Conservation (phyloP, 2,888 invertebrate species). For the Loripinus fragilis region DNA sequence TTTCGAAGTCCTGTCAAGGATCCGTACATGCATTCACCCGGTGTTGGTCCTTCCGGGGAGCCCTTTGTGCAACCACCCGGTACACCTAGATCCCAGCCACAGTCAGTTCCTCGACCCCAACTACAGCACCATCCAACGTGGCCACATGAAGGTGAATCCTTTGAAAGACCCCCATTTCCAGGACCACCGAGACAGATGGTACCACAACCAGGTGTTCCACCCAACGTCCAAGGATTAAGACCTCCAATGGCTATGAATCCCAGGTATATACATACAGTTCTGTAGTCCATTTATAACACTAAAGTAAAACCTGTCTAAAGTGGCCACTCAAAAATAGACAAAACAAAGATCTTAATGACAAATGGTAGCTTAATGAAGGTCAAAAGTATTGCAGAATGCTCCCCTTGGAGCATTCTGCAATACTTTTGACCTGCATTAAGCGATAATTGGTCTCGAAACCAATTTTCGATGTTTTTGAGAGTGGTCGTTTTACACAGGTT, state of each 20-base stretch:
- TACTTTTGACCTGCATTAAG: no score
- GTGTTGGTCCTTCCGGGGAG: background rate
- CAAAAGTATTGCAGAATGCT: no score
- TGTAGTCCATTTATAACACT: no score
- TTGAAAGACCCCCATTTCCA: slow-evolving; percentile 38
- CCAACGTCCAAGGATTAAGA: background rate
- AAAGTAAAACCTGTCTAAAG: no score
- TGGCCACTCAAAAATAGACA: no score
- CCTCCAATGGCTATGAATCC: slow-evolving; percentile 25
- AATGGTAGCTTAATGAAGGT: no score
- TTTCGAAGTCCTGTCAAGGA: slow-evolving; percentile 52
- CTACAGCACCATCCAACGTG: slow-evolving; percentile 39
- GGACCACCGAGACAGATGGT: slow-evolving; percentile 7
- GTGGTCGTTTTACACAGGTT: no score
- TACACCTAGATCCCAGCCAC: slow-evolving; percentile 34
- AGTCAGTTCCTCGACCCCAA: slow-evolving; percentile 41
- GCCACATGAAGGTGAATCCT: slow-evolving; percentile 39
- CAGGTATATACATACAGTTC: no score
- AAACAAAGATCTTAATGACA: no score
- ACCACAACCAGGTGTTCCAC: background rate
- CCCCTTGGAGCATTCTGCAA: no score
- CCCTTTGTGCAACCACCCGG: slow-evolving; percentile 31
- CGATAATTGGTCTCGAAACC: no score
- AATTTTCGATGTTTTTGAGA: no score
- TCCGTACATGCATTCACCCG: slow-evolving; percentile 21